phyloP scores from a whole-genome alignment of 2,888 invertebrate genomes.

The Ferdinandea cuprea region DNA sequence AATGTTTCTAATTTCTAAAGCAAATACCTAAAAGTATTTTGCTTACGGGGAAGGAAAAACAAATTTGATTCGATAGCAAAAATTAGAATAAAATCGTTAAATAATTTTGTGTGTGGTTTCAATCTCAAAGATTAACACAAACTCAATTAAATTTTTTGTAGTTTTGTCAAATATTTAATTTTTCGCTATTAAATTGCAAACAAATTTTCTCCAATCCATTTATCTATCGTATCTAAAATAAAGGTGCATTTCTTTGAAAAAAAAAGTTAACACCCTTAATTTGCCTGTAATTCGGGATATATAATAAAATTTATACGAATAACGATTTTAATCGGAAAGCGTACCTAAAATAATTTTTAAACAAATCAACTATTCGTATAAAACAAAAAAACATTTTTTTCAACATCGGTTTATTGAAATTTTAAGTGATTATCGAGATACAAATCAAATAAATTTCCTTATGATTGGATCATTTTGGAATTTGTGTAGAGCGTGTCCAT shows the following conservation, averaged over 20 bases:
- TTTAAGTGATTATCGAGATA: constrained; percentile 44
- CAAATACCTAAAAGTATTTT: constrained; percentile 38
- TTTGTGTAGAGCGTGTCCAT: constrained; percentile 97
- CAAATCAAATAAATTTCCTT: constrained; percentile 83
- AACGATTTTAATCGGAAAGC: constrained; percentile 6
- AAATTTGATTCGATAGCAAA: constrained; percentile 3
- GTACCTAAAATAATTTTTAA: neutral
- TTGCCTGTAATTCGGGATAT: constrained; percentile 4
- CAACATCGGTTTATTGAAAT: constrained; percentile 24
- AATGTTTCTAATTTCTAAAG: constrained; percentile 41
- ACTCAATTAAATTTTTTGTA: constrained; percentile 1
- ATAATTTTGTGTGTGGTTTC: constrained; percentile 42
- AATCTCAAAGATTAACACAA: constrained; percentile 1
- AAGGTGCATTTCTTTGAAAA: neutral
- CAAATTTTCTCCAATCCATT: neutral
- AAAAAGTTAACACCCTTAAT: constrained; percentile 37
- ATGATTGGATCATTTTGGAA: constrained; percentile 99
- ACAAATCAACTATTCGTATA: neutral
- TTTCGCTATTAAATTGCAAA: constrained; percentile 25
- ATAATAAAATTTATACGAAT: neutral
- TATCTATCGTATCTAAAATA: constrained; percentile 13
- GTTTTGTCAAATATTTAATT: constrained; percentile 6
- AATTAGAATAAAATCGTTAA: constrained; percentile 16
- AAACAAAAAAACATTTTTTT: constrained; percentile 17
- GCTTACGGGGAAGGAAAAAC: constrained; percentile 5